phyloP scores from a whole-genome alignment of 1,140 invertebrate genomes.

The Tetramorium simillimum region DNA sequence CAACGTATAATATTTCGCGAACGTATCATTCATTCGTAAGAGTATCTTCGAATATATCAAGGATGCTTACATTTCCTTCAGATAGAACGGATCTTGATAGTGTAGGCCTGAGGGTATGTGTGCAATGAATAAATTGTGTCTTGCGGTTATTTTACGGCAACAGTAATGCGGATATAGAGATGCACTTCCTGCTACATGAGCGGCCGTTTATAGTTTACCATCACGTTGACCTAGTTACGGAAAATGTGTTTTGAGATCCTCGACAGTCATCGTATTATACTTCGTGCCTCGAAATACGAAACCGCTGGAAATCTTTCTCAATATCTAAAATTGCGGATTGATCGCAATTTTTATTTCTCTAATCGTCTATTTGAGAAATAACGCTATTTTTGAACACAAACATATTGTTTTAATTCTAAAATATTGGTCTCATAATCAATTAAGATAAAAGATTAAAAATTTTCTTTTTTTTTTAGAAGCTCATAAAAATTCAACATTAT shows the following conservation, averaged over 20 bases:
- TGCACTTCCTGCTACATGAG: conserved; percentile 62
- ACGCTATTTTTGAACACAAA: background rate
- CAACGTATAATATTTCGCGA: background rate
- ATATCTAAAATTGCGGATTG: background rate
- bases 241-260: conserved; percentile 32
- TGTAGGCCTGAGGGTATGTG: conserved; percentile 17
- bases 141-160: conserved; percentile 51
- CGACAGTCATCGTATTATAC: conserved; percentile 7
- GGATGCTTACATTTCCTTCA: conserved; percentile 18
- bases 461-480: background rate
- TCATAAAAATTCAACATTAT: background rate
- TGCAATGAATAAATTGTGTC: conserved; percentile 54
- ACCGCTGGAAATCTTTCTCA: background rate
- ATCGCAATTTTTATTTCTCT: background rate
- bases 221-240: conserved; percentile 64
- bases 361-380: background rate
- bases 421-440: background rate
- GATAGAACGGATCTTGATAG: conserved; percentile 2
- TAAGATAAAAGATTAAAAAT: background rate
- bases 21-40: background rate
- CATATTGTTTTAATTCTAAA: background rate
- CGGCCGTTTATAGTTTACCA: conserved; percentile 56
- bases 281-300: conserved; percentile 15
- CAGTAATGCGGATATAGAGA: conserved; percentile 42
- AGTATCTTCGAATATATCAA: conserved; percentile 12